Percentiles rank a stretch among this genome's conserved stretches.
phyloP scores from a whole-genome alignment of 2,797 vertebrate species.

The Caiman crocodilus region DNA sequence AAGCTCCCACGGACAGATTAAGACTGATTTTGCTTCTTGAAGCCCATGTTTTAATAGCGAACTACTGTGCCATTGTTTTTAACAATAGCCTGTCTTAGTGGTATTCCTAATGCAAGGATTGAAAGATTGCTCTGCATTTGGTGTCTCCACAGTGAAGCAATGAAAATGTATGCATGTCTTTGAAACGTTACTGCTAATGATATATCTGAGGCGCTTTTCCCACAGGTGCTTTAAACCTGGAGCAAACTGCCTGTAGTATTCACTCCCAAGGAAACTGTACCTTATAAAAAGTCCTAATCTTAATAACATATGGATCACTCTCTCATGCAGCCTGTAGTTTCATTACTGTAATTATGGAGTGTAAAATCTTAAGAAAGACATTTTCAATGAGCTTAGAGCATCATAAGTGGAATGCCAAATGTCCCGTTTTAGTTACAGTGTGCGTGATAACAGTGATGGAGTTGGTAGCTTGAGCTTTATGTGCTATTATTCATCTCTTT shows the following conservation, averaged over 20 bases:
- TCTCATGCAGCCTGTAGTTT: background rate
- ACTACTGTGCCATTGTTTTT: background rate
- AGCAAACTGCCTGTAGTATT: background rate
- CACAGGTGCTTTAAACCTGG: background rate
- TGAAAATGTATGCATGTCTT: background rate
- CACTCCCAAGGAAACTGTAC: rapidly evolving
- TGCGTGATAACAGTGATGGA: background rate
- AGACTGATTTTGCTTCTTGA: background rate
- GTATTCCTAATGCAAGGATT: background rate
- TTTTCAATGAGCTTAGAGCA: background rate
- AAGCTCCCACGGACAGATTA: background rate
- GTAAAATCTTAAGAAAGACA: background rate
- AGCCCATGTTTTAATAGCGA: background rate
- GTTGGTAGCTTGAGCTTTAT: background rate
- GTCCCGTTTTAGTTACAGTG: background rate
- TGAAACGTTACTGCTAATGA: background rate
- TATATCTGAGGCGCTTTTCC: background rate
- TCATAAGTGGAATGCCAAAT: background rate
- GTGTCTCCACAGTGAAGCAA: background rate
- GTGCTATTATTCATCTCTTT: background rate
- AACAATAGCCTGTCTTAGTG: background rate
- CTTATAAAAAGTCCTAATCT: background rate
- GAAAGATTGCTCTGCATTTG: background rate
- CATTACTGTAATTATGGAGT: rapidly evolving
- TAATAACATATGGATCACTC: background rate